Evolutionary conservation across 30 jellyfish, hydroid and myxozoan genomes (phyloP), one percentile per base, ranked within the genome.

Genomic region (Aurelia sp.): DNA sequence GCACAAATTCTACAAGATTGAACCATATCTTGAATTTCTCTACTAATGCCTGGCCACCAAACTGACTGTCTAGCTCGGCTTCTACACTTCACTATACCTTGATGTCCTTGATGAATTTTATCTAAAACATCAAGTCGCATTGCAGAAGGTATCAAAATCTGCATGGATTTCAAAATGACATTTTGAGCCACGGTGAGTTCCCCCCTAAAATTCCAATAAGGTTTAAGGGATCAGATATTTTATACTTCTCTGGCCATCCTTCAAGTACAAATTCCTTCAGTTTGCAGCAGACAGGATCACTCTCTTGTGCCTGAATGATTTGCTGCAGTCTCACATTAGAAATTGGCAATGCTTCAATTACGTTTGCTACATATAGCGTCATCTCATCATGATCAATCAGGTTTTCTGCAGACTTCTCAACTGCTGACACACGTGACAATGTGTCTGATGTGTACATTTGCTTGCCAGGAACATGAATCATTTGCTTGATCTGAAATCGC

Each of bases 371-470:
- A 33, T 76, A 59, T 41, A 19, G 37, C 50, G 40, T 17, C 78
- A 76, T 76, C 87, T 76, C 41, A 58, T 76, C 78, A 76, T 60
- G 76, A 58, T 76, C 87, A 57, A 76, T 76, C 87, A 76, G 87
- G 77, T 41, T 57, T 76, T 62, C 87, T 22, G 11, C 71, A 73
- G 84, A 73, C 55, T 48, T 35, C 60, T 22, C 77, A 76, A 1
- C 37, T 33, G 76, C 87, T 58, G 87, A 76, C 78, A 76, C 55
- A 9, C 87, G 7, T 62, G 87, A 81, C 76, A 65, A 67, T 51
- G 91, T 81, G 76, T 81, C 91, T 81, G 91, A 81, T 81, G 91
- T 81, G 83, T 81, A 66, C 84, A 81, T 81, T 81, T 68, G 84
- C 84, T 81, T 81, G 61, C 84, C 83, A 41, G 84, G 91, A 44